phyloP scores from a whole-genome alignment of 2,113 vertebrate species.

The Lonchura striata region DNA sequence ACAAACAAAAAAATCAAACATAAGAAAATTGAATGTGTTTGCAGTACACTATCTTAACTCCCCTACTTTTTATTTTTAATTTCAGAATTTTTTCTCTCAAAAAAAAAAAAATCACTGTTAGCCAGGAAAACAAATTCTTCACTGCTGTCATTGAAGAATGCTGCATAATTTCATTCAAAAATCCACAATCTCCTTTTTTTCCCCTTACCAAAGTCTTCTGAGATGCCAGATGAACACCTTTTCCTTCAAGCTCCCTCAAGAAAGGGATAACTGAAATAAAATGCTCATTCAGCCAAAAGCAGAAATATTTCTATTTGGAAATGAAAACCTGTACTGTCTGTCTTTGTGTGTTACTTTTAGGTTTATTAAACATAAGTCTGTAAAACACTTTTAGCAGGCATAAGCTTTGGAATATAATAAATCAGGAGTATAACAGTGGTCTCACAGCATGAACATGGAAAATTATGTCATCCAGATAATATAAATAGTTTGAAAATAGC shows the following conservation, averaged over 20 bases:
- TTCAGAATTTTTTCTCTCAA: not conserved
- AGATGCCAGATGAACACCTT: not conserved
- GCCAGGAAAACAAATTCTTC: not conserved
- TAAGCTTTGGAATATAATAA: not conserved
- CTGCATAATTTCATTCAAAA: not conserved
- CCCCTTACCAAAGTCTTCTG: not conserved
- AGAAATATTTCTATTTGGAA: not conserved
- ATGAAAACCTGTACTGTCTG: not conserved
- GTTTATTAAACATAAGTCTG: not conserved
- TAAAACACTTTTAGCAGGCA: not conserved
- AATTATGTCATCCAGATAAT: constrained; percentile 11
- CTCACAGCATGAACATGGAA: not conserved
- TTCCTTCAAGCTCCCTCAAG: not conserved
- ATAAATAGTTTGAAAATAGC: constrained; percentile 8
- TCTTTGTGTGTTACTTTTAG: not conserved
- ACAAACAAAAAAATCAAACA: not conserved
- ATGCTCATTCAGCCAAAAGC: not conserved
- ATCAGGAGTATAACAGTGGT: not conserved
- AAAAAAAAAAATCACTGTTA: not conserved
- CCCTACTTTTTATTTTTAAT: not conserved
- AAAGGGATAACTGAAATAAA: not conserved
- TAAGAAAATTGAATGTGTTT: not conserved
- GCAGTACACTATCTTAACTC: not conserved
- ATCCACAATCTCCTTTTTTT: not conserved
- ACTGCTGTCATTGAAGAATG: not conserved